Base-by-base conservation (phyloP, 2,888 invertebrate genomes). In the Nowickia ferox region DNA sequence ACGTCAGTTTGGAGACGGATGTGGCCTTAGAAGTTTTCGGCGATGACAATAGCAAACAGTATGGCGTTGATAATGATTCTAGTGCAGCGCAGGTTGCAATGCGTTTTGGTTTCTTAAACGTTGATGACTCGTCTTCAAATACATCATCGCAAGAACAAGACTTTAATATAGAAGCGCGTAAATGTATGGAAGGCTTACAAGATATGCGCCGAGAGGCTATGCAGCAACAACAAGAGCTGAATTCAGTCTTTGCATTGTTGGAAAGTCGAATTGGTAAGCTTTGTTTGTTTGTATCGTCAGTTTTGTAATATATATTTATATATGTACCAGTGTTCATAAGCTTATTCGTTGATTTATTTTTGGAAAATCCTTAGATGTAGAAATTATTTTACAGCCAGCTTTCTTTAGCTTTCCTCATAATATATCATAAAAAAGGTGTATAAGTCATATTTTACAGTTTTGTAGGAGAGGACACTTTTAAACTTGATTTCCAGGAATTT, bases 1-100 rank as follows among this genome's bases (percentile, higher is more conserved):
- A 95, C 89, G 93, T 95, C 30, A 96, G 96, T 89, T 93, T 97
- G 87, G 97, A 97, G 90, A 96, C 97, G 91, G 96, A 97, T 91
- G 96, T 97, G 89, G 96, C 96, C 1, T 92, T 90, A 6, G 90
- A 90, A 51, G 89, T 83, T 1, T 87, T 87, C 10, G 87, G 87
- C 0, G 89, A 89, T 51, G 88, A 84, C 9, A 55, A n/a, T 6
- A 59, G 63, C 22, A 79, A 61, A 38, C 51, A 87, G 13, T 79
- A 84, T 15, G 83, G 79, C 42, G 75, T 84, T 9, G 86, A 84
- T n/a, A 88, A 88, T 42, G 84, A 85, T 6, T 84, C 82, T 5
- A 53, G 61, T 44, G 69, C 84, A 8, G 74, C 85, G 2, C 87
- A 88, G 9, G 89, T 89, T 1, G 86, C 88, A 0, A 90, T 93